These are phyloP conservation scores for Ennomos erosarius DNA, from an alignment of 2,888 invertebrate species.

Conservation along the genomic window DNA sequence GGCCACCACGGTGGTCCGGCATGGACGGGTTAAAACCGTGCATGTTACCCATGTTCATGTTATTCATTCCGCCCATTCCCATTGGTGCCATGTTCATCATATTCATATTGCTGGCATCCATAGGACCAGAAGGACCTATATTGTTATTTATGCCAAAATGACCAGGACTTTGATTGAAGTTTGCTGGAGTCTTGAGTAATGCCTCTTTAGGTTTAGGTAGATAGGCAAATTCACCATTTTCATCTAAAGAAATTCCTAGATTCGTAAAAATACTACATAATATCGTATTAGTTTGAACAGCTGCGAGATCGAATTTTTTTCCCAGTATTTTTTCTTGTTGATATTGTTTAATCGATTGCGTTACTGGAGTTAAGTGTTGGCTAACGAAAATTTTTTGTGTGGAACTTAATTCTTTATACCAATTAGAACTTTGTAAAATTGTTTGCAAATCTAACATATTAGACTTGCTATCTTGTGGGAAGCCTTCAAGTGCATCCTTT, in stretches of 20 bases:
- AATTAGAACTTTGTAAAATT: slow-evolving; percentile 87
- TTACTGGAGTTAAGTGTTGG: slow-evolving; percentile 87
- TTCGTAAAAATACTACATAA: slow-evolving; percentile 86
- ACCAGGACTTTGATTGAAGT: slow-evolving; percentile 67
- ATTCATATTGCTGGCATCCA: slow-evolving; percentile 71
- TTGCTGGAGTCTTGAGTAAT: slow-evolving; percentile 74
- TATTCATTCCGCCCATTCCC: slow-evolving; percentile 75
- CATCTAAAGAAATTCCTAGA: slow-evolving; percentile 85
- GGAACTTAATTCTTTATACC: slow-evolving; percentile 89
- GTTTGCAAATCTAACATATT: slow-evolving; percentile 85
- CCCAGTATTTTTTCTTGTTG: slow-evolving; percentile 84
- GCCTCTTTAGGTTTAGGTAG: slow-evolving; percentile 79
- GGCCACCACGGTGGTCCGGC: slow-evolving; percentile 78
- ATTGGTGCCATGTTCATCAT: slow-evolving; percentile 65
- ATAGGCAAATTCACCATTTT: slow-evolving; percentile 84
- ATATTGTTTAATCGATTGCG: slow-evolving; percentile 86
- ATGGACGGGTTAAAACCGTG: slow-evolving; percentile 73
- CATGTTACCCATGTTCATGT: slow-evolving; percentile 73
- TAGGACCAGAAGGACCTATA: slow-evolving; percentile 58
- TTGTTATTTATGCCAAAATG: slow-evolving; percentile 66
- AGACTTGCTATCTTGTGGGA: slow-evolving; percentile 62
- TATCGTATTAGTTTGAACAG: slow-evolving; percentile 79
- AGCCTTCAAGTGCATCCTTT: slow-evolving; percentile 63
- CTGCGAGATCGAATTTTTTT: slow-evolving; percentile 82
- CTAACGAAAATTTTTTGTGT: slow-evolving; percentile 90